A percentile compares a stretch with the other conserved stretches of the same genome.
Conservation (phyloP, 2,888 invertebrate genomes). For the Hirtodrosophila cameraria region DNA sequence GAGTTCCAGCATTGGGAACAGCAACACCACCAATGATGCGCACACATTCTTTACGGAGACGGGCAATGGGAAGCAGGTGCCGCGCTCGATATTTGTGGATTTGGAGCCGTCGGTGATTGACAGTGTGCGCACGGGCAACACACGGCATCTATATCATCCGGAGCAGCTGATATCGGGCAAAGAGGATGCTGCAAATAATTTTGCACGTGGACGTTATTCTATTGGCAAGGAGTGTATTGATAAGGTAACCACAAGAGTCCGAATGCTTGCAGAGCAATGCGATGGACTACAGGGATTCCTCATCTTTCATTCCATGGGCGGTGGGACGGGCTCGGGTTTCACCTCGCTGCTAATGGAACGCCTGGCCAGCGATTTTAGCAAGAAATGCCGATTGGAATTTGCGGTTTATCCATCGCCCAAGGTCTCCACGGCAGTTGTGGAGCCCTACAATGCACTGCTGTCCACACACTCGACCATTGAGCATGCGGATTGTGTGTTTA, state of each 20-base stretch:
- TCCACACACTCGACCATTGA: constrained; percentile 95
- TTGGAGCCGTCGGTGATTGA: constrained; percentile 82
- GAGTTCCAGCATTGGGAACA: constrained; percentile 52
- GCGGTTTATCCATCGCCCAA: constrained; percentile 96
- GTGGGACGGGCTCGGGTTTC: constrained; percentile 95
- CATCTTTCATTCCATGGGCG: constrained; percentile 95
- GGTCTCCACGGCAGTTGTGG: constrained; percentile 96
- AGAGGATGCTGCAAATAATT: constrained; percentile 96
- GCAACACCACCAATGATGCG: constrained; percentile 82
- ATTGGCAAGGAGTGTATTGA: constrained; percentile 92
- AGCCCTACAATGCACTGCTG: constrained; percentile 96
- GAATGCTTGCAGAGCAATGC: constrained; percentile 92
- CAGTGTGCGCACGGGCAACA: constrained; percentile 77
- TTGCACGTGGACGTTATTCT: constrained; percentile 94
- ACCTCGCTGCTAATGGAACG: constrained; percentile 94
- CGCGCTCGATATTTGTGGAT: constrained; percentile 87
- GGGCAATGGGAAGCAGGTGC: constrained; percentile 94
- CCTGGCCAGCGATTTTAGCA: constrained; percentile 92
- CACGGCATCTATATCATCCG: constrained; percentile 85
- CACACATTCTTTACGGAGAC: constrained; percentile 94
- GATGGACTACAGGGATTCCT: constrained; percentile 93
- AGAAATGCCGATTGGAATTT: constrained; percentile 94
- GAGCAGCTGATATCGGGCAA: constrained; percentile 93
- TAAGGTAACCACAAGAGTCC: constrained; percentile 90
- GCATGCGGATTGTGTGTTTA: constrained; percentile 95